These are phyloP conservation scores for Anarhynchus alexandrinus DNA, from an alignment of 2,113 vertebrate species.

Conservation along the genomic window DNA sequence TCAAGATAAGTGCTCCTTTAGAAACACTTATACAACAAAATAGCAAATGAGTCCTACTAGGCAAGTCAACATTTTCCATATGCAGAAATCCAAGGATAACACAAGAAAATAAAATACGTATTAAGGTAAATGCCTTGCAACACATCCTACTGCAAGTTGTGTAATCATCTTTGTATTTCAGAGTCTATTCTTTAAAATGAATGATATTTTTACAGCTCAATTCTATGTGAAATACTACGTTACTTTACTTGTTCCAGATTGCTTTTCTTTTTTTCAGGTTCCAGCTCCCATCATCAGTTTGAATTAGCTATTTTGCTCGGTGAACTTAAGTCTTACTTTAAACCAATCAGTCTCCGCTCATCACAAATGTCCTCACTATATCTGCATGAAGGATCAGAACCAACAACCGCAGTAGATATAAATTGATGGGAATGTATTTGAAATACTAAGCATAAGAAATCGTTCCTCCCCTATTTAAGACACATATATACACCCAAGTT, in stretches of 20 bases:
- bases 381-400: neutral
- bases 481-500: neutral
- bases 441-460: neutral
- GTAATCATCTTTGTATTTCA: neutral
- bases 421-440: neutral
- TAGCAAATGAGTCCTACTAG: neutral
- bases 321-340: neutral
- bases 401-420: neutral
- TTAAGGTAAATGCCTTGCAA: neutral
- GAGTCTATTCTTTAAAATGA: neutral
- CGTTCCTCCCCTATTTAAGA: neutral
- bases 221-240: neutral
- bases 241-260: neutral
- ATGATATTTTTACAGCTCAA: neutral
- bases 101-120: neutral
- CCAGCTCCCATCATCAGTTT: neutral
- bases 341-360: neutral
- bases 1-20: neutral
- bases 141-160: neutral
- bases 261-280: neutral
- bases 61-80: neutral
- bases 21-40: neutral
- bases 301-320: neutral
- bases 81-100: neutral
- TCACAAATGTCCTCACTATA: neutral